phyloP scores from a whole-genome alignment of 1,140 invertebrate genomes.

The Drosophila kanapiae region DNA sequence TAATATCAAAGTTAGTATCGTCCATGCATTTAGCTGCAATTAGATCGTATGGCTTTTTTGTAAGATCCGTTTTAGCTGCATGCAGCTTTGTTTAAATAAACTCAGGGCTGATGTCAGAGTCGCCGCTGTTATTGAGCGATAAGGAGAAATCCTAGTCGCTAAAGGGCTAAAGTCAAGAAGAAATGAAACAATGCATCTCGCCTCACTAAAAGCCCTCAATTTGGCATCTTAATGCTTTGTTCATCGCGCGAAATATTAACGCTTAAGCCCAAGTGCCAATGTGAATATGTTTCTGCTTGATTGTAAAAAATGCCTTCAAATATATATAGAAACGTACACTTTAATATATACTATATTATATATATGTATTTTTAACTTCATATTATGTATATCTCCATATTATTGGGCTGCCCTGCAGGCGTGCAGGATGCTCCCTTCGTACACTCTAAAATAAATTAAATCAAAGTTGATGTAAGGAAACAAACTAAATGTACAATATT shows the following conservation, averaged over 20 bases:
- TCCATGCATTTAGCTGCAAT: no score
- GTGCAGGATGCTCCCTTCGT: conserved; percentile 13
- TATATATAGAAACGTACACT: conserved; percentile 21
- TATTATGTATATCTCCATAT: conserved; percentile 31
- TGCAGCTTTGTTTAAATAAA: neutral
- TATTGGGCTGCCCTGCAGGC: conserved; percentile 1
- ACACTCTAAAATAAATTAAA: conserved; percentile 43
- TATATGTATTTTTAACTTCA: conserved; percentile 31
- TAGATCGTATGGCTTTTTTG: neutral
- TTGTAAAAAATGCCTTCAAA: conserved; percentile 27
- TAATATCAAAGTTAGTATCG: no score
- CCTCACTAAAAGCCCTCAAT: no score
- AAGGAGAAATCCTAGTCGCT: no score
- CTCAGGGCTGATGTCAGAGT: neutral
- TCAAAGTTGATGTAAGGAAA: conserved; percentile 15
- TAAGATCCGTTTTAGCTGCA: neutral
- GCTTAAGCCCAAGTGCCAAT: no score
- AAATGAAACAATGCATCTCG: no score
- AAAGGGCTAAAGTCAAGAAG: no score
- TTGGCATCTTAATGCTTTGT: no score
- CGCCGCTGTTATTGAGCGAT: no score
- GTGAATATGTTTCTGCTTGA: neutral
- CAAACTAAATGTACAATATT: conserved; percentile 30
- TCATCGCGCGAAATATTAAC: no score
- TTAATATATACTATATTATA: conserved; percentile 20